Conservation (phyloP, 2,888 invertebrate genomes). For the Phytoseiulus persimilis region DNA sequence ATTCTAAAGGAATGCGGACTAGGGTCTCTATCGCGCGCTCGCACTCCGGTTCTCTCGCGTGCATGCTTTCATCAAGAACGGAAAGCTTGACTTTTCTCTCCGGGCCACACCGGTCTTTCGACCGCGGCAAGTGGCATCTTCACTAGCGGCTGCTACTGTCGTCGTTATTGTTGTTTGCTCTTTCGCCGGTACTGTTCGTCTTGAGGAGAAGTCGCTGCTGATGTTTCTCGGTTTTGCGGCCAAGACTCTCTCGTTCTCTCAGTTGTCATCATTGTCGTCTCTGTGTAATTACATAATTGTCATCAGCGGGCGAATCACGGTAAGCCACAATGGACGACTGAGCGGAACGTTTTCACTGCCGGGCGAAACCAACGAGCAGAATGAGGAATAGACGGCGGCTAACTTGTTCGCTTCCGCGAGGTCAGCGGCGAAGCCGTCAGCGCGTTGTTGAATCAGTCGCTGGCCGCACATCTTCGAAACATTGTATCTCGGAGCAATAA, state of each 20-base stretch:
- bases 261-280: background rate
- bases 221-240: background rate
- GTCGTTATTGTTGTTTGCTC: background rate
- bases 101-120: background rate
- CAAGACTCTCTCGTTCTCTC: background rate
- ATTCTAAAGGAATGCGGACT: background rate
- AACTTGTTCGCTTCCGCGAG: too few relatives aligned
- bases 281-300: background rate
- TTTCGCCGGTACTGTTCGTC: background rate
- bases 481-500: too few relatives aligned
- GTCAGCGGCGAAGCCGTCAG: too few relatives aligned
- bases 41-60: background rate
- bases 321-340: background rate
- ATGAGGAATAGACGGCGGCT: too few relatives aligned
- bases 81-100: background rate
- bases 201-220: background rate
- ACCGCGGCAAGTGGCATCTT: background rate
- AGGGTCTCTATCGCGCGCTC: background rate
- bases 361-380: background rate
- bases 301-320: background rate
- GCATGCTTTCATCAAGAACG: background rate
- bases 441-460: too few relatives aligned
- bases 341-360: background rate
- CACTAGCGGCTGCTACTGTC: background rate
- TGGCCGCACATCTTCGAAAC: too few relatives aligned